These are phyloP conservation scores for Elgaria multicarinata DNA, from an alignment of 2,113 vertebrate species.

Conservation along the genomic window DNA sequence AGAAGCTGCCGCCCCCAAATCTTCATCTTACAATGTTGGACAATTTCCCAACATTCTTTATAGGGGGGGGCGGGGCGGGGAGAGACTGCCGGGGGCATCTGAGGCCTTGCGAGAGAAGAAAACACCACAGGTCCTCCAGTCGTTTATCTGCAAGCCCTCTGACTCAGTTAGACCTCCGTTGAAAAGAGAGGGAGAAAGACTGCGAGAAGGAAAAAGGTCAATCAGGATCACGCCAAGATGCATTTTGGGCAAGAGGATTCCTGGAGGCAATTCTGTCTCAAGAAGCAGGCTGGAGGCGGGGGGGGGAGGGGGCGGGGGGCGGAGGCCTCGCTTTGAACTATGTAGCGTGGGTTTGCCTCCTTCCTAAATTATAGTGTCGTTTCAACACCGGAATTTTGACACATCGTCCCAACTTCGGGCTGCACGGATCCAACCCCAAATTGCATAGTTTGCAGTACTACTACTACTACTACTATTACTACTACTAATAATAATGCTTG, in stretches of 20 bases:
- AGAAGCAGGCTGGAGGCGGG: neutral
- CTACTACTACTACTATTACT: too few species aligned
- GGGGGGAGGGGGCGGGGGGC: neutral
- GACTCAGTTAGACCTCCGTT: constrained; percentile 54
- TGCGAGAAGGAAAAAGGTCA: constrained; percentile 69
- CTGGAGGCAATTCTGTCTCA: neutral
- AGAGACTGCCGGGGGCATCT: constrained; percentile 59
- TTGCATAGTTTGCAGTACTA: neutral
- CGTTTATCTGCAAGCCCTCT: constrained; percentile 65
- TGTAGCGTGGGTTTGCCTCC: neutral
- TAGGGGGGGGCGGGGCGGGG: constrained; percentile 47
- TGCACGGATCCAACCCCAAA: neutral
- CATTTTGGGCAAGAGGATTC: neutral
- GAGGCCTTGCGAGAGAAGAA: constrained; percentile 59
- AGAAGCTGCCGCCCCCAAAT: constrained; percentile 45
- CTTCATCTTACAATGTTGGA: constrained; percentile 69
- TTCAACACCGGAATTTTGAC: constrained; percentile 14
- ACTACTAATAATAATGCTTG: neutral
- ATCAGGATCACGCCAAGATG: constrained; percentile 57
- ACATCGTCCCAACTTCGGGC: neutral
- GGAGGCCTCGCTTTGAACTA: neutral
- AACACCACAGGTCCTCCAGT: constrained; percentile 54
- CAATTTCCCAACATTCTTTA: constrained; percentile 56
- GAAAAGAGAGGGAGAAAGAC: constrained; percentile 57
- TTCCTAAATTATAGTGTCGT: neutral